Base-by-base conservation (phyloP, 2,888 invertebrate genomes). In the Coenonympha glycerion region DNA sequence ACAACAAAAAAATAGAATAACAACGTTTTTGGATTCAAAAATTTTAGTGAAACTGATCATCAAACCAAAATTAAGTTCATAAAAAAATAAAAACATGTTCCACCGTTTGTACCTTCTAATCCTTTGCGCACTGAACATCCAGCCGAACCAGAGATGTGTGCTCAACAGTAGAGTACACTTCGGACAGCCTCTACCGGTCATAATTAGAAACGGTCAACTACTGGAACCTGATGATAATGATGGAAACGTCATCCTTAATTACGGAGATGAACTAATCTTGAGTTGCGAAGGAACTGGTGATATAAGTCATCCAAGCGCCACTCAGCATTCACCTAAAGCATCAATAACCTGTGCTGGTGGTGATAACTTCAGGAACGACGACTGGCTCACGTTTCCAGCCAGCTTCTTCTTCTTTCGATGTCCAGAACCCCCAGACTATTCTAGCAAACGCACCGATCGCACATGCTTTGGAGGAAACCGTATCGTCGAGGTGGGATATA, bases 401-500 rank as follows among this genome's bases (percentile, higher is more conserved):
- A 50, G 48, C 2, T 86, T 87, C 55, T 52, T 61, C 2, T 46
- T 53, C 3, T 86, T 87, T 56, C 61, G 47, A 41, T 87, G 85
- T 36, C 3, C 16, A 1, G 40, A 31, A 6, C 59, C 78, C 3
- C 84, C 84, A 8, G 63, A 64, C 11, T 65, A 86, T 51, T 49
- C 18, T 9, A 83, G 79, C 49, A 61, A 52, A 51, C 64, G 72
- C 6, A 78, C 81, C 0, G 61, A 74, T 28, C 70, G 79, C 16
- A 71, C 68, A 0, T 87, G 87, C 50, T 80, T 62, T 50, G 69
- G 71, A 31, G 65, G 61, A 0, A 69, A 79, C 54, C 52, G 63
- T 1, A 57, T 87, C 11, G 68, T 72, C 3, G 82, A 86, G 67
- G 84, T 86, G 1, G 86, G 87, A 0, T 87, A 86, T 40, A 61